Conservation (phyloP, 2,113 vertebrate species). For the Euleptes europaea region DNA sequence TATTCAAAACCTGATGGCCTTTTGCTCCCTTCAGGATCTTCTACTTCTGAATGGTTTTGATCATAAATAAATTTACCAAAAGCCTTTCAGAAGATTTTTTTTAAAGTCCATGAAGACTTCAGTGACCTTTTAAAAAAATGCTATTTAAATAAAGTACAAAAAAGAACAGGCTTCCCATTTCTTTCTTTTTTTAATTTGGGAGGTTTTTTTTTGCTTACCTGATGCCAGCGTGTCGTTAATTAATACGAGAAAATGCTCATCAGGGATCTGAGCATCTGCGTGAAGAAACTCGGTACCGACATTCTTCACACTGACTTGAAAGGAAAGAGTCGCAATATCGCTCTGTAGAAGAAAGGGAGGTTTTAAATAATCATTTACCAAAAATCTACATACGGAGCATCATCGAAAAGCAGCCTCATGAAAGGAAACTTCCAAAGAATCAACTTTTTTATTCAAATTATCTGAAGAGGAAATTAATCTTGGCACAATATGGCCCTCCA, state of each 20-base stretch:
- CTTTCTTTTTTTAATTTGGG: conserved; percentile 20
- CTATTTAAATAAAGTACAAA: conserved; percentile 53
- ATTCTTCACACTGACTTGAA: conserved; percentile 80
- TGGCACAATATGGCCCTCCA: neutral
- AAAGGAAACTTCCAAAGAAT: neutral
- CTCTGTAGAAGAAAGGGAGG: conserved; percentile 62
- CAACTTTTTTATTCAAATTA: neutral
- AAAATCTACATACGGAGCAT: conserved; percentile 39
- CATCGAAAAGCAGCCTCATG: neutral
- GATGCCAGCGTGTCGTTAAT: conserved; percentile 79
- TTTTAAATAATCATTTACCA: conserved; percentile 37
- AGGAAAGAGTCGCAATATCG: conserved; percentile 80
- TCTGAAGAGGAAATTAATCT: neutral
- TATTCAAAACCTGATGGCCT: conserved; percentile 91
- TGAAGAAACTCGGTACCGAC: conserved; percentile 75
- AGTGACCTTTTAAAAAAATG: conserved; percentile 55
- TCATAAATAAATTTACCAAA: conserved; percentile 85
- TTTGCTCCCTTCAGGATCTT: conserved; percentile 79
- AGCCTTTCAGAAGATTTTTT: conserved; percentile 70
- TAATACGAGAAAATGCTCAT: conserved; percentile 77
- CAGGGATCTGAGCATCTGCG: conserved; percentile 73
- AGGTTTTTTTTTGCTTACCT: conserved; percentile 55
- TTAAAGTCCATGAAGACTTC: conserved; percentile 54
- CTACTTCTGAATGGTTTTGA: conserved; percentile 80
- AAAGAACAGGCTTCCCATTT: conserved; percentile 36